A percentile compares a stretch with the other conserved stretches of the same genome.
phyloP scores from a whole-genome alignment of 2,888 invertebrate genomes.

The Charanyca ferruginea region DNA sequence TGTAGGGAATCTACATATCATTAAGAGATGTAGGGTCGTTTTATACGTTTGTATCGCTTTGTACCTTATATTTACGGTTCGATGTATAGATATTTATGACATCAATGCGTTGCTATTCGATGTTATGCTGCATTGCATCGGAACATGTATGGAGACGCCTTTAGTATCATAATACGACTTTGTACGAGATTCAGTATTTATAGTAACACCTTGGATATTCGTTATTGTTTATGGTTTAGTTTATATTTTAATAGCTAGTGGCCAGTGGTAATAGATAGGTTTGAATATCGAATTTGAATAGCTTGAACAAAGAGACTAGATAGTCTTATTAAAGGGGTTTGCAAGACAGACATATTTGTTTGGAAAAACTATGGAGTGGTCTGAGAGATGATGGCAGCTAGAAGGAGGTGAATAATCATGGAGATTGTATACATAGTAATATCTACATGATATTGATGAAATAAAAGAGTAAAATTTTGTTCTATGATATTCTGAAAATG shows the following conservation, averaged over 20 bases:
- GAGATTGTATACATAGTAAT: too few species aligned
- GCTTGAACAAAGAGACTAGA: constrained; percentile 25
- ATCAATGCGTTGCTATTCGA: constrained; percentile 77
- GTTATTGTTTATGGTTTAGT: constrained; percentile 58
- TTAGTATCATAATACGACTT: constrained; percentile 76
- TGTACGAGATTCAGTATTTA: constrained; percentile 54
- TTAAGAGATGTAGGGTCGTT: constrained; percentile 90
- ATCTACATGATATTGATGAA: too few species aligned
- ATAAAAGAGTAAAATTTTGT: too few species aligned
- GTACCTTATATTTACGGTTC: constrained; percentile 88
- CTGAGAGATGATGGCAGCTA: neutral
- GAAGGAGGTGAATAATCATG: neutral
- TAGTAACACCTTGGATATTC: constrained; percentile 55
- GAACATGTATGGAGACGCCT: constrained; percentile 81
- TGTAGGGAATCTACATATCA: constrained; percentile 91
- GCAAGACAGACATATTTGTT: constrained; percentile 10
- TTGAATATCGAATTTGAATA: constrained; percentile 51
- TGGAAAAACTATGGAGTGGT: neutral
- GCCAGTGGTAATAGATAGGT: constrained; percentile 52
- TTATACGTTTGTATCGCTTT: constrained; percentile 90
- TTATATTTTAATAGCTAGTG: constrained; percentile 57
- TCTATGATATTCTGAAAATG: too few species aligned
- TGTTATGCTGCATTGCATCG: constrained; percentile 77
- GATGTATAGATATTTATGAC: constrained; percentile 88
- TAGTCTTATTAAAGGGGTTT: constrained; percentile 24